Evolutionary conservation across 2,797 vertebrate species (phyloP).

Genomic region (Anas capensis): DNA sequence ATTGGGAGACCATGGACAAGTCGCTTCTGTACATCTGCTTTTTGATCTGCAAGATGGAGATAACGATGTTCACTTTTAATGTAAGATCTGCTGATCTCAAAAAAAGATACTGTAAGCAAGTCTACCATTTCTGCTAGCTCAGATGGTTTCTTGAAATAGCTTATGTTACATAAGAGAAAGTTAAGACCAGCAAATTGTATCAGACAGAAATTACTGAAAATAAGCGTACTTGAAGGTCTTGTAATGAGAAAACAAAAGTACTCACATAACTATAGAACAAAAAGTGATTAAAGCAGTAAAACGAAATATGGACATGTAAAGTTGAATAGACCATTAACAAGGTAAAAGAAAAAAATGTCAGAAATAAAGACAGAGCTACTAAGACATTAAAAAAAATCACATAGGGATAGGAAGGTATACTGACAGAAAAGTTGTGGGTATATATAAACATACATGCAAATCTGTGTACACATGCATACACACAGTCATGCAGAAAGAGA

Average conservation of each 20-base stretch:
- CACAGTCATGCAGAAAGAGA: slow-evolving; percentile 17
- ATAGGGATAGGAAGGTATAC: background rate
- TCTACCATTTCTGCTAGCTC: background rate
- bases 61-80: background rate
- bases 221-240: background rate
- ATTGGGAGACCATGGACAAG: background rate
- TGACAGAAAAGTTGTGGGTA: background rate
- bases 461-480: background rate
- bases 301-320: background rate
- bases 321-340: background rate
- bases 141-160: background rate
- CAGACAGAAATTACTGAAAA: background rate
- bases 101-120: background rate
- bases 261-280: background rate
- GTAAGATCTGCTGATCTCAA: background rate
- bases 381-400: background rate
- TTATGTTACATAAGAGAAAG: background rate
- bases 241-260: background rate
- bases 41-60: background rate
- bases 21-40: background rate
- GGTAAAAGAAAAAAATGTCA: background rate
- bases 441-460: rapidly evolving
- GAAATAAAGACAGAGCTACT: background rate
- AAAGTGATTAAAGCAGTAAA: slow-evolving; percentile 13
- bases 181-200: background rate